Evolutionary conservation across 2,113 vertebrate species (phyloP).

Genomic region (Microtus montanus): DNA sequence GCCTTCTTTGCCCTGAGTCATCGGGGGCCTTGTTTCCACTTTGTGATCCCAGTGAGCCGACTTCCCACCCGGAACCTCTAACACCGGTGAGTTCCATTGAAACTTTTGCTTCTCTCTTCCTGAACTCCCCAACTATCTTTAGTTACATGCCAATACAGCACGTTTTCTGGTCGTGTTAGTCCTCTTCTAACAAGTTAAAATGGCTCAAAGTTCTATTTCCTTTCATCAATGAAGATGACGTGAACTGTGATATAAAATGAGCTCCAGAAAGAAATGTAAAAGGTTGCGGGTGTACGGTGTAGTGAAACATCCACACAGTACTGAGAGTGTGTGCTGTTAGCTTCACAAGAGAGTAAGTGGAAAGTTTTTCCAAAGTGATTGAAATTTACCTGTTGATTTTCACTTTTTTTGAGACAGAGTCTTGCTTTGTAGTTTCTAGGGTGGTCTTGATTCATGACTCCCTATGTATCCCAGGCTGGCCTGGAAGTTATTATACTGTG

Average conservation of each 20-base stretch:
- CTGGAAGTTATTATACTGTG: not conserved
- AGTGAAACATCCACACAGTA: not conserved
- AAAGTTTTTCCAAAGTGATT: not conserved
- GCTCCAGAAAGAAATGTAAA: not conserved
- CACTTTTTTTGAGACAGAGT: not conserved
- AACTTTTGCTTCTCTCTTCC: not conserved
- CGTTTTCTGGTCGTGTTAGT: not conserved
- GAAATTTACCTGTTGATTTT: not conserved
- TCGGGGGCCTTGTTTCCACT: slow-evolving; percentile 59
- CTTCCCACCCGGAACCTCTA: slow-evolving; percentile 59
- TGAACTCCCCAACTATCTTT: not conserved
- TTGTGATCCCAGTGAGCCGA: slow-evolving; percentile 7
- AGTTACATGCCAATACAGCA: not conserved
- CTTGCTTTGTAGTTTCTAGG: not conserved
- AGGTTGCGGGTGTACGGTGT: not conserved
- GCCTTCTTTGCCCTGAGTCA: slow-evolving; percentile 65
- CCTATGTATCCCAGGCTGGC: not conserved
- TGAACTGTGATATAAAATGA: not conserved
- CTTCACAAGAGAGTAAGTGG: not conserved
- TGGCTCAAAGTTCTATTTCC: not conserved
- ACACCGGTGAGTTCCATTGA: slow-evolving; percentile 66
- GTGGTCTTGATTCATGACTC: not conserved
- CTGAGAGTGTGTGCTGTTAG: not conserved
- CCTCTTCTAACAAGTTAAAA: not conserved
- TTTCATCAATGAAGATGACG: not conserved